Evolutionary conservation across 1,140 invertebrate genomes (phyloP).

Genomic region (Notospermus geniculatus): DNA sequence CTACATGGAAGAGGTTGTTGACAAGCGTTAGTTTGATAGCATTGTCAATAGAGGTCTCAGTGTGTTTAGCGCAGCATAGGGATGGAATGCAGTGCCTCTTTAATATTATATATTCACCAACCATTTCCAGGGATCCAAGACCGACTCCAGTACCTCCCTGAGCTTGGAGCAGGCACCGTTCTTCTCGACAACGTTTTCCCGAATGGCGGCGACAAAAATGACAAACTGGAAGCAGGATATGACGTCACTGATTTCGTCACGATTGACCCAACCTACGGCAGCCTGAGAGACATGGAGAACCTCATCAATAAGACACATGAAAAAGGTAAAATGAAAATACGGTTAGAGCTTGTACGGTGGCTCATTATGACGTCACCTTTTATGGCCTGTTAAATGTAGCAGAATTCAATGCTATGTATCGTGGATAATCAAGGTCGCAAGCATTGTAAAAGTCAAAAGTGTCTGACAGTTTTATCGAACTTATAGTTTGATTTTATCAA

Average conservation of each 20-base stretch:
- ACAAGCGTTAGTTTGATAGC: no score
- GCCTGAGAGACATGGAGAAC: constrained; percentile 69
- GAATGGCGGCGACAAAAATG: constrained; percentile 68
- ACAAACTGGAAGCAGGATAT: constrained; percentile 66
- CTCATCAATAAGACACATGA: constrained; percentile 58
- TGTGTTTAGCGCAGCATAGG: no score
- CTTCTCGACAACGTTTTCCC: constrained; percentile 74
- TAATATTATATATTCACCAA: neutral
- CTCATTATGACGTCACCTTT: no score
- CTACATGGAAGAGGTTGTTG: no score
- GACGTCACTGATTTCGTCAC: constrained; percentile 70
- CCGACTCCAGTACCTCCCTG: constrained; percentile 62
- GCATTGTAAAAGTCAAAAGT: no score
- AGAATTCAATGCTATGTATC: no score
- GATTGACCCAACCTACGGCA: constrained; percentile 72
- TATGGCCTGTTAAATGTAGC: no score
- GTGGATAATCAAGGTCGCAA: no score
- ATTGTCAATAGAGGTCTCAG: no score
- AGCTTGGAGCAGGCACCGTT: constrained; percentile 66
- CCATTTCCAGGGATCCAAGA: constrained; percentile 10
- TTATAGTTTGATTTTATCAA: no score
- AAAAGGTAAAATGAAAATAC: constrained; percentile 33
- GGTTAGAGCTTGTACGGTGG: no score
- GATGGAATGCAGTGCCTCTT: neutral
- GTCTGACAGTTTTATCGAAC: no score